Base-by-base conservation (phyloP, 2,888 invertebrate species). In the Dyspetes luteomarginatus region DNA sequence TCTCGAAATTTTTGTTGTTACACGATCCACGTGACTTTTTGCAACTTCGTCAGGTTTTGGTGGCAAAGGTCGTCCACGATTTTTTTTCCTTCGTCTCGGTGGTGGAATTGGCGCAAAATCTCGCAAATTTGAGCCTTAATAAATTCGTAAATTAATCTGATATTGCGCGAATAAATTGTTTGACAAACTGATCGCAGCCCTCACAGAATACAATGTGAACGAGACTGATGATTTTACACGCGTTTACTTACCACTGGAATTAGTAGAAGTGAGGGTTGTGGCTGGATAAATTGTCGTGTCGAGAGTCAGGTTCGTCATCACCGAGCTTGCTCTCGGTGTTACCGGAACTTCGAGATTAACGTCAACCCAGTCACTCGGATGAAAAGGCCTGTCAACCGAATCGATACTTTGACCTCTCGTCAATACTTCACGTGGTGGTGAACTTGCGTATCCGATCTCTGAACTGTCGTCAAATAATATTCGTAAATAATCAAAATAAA, bases 321-420 rank as follows among this genome's bases (percentile, higher is more conserved):
- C 85, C 43, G 88, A 87, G 82, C 85, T 86, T 19, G 87, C 76
- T 82, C 88, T 85, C 86, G 88, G 92, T 89, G 86, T 92, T 89
- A 92, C 92, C 17, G 93, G 93, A 67, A 93, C 93, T 88, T 93
- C 93, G 72, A 94, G 90, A 82, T 93, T 92, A 69, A 93, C 93
- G 85, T 93, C 93, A 43, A 93, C 93, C 94, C 94, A 94, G 84
- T 94, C 93, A 93, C 90, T 91, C 69, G 93, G 92, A 83, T 91
- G 92, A 82, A 92, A 92, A 50, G 91, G 92, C 78, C 91, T 88
- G 88, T 91, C 91, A 79, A 91, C 90, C 56, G 92, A 92, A 84
- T 91, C 91, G 88, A 91, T 90, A 88, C 92, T 91, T 64, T 88
- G 88, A 71, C 90, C 91, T 72, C 91, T 86, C 30, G 87, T 86